Evolutionary conservation across 1,140 invertebrate genomes (phyloP).

Genomic region (Danaus melanippus): DNA sequence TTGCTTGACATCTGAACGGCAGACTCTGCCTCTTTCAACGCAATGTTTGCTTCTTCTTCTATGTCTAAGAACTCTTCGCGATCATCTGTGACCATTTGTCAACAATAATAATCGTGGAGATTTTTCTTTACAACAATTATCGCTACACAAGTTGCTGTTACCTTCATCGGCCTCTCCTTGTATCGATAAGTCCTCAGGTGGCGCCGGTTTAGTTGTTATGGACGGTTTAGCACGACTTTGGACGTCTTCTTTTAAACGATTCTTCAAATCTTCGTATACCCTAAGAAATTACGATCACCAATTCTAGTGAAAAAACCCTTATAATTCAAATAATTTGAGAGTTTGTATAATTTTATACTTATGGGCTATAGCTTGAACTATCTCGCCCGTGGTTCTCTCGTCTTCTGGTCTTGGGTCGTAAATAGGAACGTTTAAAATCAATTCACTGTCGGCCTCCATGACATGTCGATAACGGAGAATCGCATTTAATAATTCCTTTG

Average conservation of each 20-base stretch:
- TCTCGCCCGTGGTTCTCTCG: conserved; percentile 34
- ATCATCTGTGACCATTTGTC: too few species aligned
- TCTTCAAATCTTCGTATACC: conserved; percentile 41
- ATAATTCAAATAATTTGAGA: background rate
- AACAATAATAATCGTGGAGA: too few species aligned
- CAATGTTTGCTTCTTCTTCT: conserved; percentile 14
- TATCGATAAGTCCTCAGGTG: conserved; percentile 23
- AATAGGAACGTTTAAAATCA: conserved; percentile 36
- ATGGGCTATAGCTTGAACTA: conserved; percentile 42
- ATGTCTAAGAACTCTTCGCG: background rate
- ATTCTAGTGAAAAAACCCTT: background rate
- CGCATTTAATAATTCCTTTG: conserved; percentile 41
- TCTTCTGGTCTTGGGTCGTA: conserved; percentile 33
- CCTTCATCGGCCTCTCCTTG: conserved; percentile 38
- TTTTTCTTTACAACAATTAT: too few species aligned
- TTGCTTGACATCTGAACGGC: conserved; percentile 33
- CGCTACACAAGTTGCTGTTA: conserved; percentile 7
- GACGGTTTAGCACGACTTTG: conserved; percentile 25
- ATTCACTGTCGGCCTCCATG: conserved; percentile 37
- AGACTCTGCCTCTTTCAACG: conserved; percentile 26
- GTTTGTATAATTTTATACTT: conserved; percentile 22
- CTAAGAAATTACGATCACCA: conserved; percentile 19
- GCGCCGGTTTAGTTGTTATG: conserved; percentile 34
- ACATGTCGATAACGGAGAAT: conserved; percentile 40
- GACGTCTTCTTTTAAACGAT: conserved; percentile 27